A percentile compares a stretch with the other conserved stretches of the same genome.
Evolutionary conservation across 2,113 vertebrate genomes (phyloP).

Genomic region (Solea solea): DNA sequence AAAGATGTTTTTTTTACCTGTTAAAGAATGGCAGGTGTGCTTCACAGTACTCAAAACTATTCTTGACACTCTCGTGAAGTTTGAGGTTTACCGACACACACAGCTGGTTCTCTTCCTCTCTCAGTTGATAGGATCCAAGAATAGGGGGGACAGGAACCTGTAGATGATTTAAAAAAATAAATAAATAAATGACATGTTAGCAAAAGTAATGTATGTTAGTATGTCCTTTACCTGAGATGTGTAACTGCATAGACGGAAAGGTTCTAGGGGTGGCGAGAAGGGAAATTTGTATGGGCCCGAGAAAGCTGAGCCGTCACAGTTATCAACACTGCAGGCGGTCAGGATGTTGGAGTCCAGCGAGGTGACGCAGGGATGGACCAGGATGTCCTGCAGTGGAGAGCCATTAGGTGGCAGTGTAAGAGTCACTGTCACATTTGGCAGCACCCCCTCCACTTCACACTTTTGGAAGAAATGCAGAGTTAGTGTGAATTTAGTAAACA

Average conservation of each 20-base stretch:
- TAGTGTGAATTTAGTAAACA: neutral
- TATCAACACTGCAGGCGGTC: constrained; percentile 86
- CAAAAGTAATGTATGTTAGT: neutral
- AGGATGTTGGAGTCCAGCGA: constrained; percentile 90
- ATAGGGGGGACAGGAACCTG: constrained; percentile 95
- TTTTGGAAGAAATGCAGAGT: constrained; percentile 52
- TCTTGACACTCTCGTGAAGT: constrained; percentile 94
- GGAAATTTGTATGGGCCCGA: constrained; percentile 94
- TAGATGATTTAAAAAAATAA: constrained; percentile 11
- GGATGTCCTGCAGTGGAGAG: constrained; percentile 91
- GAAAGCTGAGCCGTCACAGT: constrained; percentile 86
- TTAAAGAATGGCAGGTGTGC: constrained; percentile 92
- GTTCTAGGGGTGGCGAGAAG: constrained; percentile 90
- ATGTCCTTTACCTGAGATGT: constrained; percentile 88
- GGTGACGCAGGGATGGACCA: constrained; percentile 93
- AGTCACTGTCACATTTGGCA: constrained; percentile 89
- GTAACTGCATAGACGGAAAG: constrained; percentile 92
- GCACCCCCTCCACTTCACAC: constrained; percentile 93
- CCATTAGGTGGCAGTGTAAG: constrained; percentile 90
- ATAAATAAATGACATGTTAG: neutral
- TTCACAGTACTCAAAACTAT: constrained; percentile 94
- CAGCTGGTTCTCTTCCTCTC: constrained; percentile 85
- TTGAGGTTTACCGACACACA: constrained; percentile 87
- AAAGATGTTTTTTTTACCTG: constrained; percentile 79
- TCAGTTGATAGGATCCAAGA: constrained; percentile 89